These are phyloP conservation scores for Copsychus sechellarum DNA, from an alignment of 2,113 vertebrate genomes.

Conservation along the genomic window DNA sequence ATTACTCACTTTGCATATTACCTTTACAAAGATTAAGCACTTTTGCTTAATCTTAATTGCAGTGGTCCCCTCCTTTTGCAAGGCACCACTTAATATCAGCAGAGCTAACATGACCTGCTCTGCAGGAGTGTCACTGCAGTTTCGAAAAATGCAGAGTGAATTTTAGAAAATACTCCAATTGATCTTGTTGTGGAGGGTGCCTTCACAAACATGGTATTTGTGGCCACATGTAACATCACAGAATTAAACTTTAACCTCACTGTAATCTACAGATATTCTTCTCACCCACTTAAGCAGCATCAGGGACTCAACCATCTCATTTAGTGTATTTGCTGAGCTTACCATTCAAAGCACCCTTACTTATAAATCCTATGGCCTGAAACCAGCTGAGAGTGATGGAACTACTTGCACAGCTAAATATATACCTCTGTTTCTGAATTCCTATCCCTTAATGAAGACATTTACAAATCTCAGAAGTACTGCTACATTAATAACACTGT, in stretches of 20 bases:
- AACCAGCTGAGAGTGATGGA: not conserved
- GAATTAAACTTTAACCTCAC: not conserved
- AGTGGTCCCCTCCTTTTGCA: not conserved
- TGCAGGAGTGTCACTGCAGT: not conserved
- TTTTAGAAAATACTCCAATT: not conserved
- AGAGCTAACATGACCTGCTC: not conserved
- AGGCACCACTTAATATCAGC: not conserved
- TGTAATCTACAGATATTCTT: not conserved
- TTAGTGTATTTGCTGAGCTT: not conserved
- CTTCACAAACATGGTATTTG: not conserved
- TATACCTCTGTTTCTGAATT: slow-evolving; percentile 4
- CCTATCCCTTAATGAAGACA: not conserved
- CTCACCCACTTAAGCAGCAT: not conserved
- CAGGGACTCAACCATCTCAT: not conserved
- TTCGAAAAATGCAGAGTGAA: not conserved
- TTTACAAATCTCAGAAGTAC: slow-evolving; percentile 5
- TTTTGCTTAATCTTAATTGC: not conserved
- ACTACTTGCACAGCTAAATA: not conserved
- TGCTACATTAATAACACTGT: not conserved
- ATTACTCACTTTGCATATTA: not conserved
- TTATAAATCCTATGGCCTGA: not conserved
- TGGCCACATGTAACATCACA: not conserved
- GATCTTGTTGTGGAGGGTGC: not conserved
- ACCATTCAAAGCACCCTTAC: not conserved
- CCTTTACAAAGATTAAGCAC: not conserved